A percentile compares a stretch with the other conserved stretches of the same genome.
These are phyloP conservation scores for Archaeoteleia sp. DNA, from an alignment of 2,888 invertebrate species.

Conservation along the genomic window DNA sequence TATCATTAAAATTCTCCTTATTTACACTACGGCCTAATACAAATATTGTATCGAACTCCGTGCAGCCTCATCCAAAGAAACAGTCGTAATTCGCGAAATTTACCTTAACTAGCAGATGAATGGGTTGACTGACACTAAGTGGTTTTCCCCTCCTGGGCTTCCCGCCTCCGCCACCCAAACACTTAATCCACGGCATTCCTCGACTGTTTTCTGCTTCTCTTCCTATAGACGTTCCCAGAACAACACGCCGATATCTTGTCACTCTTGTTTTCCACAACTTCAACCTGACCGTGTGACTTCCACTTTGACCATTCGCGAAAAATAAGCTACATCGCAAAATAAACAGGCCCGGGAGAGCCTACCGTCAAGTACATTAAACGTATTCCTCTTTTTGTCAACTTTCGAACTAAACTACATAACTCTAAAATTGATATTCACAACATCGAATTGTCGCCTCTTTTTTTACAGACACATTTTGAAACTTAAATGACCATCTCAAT, in stretches of 20 bases:
- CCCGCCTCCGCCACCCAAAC: constrained; percentile 71
- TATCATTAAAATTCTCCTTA: no score
- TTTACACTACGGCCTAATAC: no score
- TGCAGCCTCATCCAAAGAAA: constrained; percentile 9
- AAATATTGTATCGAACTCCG: no score
- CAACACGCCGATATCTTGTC: neutral
- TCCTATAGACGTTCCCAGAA: constrained; percentile 17
- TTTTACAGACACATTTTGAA: no score
- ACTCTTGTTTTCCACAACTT: neutral
- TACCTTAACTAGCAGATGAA: constrained; percentile 74
- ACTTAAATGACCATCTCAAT: no score
- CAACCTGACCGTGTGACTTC: constrained; percentile 7
- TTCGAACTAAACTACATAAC: no score
- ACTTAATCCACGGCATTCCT: constrained; percentile 75
- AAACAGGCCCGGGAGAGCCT: no score
- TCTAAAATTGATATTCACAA: no score
- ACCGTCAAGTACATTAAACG: no score
- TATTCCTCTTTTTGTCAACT: no score
- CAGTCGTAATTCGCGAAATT: constrained; percentile 38
- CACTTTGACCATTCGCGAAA: neutral
- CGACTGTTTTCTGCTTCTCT: constrained; percentile 54
- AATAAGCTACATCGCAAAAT: no score
- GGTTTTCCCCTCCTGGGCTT: constrained; percentile 71
- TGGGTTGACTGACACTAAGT: constrained; percentile 73
- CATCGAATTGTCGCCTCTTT: no score